phyloP scores from a whole-genome alignment of 92 coral and sea anemone species.

The Micromussa lordhowensis region DNA sequence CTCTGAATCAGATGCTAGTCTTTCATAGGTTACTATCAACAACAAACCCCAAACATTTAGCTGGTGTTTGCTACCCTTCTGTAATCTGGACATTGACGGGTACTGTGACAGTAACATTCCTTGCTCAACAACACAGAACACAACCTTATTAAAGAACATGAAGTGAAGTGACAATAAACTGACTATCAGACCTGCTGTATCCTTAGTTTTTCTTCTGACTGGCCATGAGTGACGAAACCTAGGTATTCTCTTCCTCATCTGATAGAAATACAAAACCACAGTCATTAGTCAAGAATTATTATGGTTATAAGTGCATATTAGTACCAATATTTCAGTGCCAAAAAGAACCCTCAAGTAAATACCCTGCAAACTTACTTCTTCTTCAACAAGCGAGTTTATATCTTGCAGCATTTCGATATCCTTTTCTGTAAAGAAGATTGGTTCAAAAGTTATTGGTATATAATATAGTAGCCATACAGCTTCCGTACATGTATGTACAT shows the following conservation, averaged over 20 bases:
- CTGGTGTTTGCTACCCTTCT: no score
- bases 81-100: no score
- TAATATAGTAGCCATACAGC: background rate
- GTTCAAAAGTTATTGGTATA: background rate
- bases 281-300: background rate
- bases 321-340: background rate
- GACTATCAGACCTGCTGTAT: conserved; percentile 52
- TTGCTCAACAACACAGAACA: background rate
- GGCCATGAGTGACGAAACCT: conserved; percentile 86
- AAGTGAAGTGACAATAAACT: background rate
- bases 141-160: background rate
- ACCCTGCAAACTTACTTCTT: conserved; percentile 66
- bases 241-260: conserved; percentile 74
- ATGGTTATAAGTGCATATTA: background rate
- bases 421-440: conserved; percentile 59
- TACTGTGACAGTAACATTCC: background rate
- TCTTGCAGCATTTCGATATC: conserved; percentile 88
- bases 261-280: background rate
- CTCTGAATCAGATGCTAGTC: no score
- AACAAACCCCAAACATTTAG: no score
- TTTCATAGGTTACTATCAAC: no score
- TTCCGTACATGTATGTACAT: background rate
- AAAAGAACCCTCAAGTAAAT: background rate
- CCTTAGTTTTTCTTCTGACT: conserved; percentile 57
- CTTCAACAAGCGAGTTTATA: conserved; percentile 77